Evolutionary conservation across 2,113 vertebrate genomes (phyloP), one percentile per base, ranked within the genome.

Genomic region (Donacobius atricapilla): DNA sequence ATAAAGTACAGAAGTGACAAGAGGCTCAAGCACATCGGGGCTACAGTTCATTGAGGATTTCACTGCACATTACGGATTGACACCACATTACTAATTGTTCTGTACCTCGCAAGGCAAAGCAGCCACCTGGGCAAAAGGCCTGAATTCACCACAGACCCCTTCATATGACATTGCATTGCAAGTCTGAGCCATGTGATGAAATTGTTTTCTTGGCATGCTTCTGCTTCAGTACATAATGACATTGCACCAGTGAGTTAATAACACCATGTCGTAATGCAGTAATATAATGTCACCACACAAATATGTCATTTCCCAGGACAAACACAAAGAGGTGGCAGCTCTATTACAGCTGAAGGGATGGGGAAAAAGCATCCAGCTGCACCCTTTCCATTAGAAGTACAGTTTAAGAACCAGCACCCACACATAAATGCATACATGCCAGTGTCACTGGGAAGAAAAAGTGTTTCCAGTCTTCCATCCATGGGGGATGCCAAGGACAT

Each of bases 1-100:
- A 94, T 71, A 77, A 96, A 97, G 93, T 66, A 69, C 86, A 96
- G 42, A 92, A 96, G 91, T 80, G 58, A 35, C 22, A 91, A 69
- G 63, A 95, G 22, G 61, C 92, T 89, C 87, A 54, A 60, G 79
- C 27, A 33, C 22, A 12, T 63, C 9, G 21, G 40, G 40, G 30
- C 39, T 81, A 68, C 51, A 23, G 20, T 30, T 73, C 68, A 50
- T 57, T 88, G 28, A 45, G 56, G 42, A 86, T 95, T 82, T 58
- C 75, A 76, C 40, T 71, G 47, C 28, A 61, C 6, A 3, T 69
- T 73, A 42, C 39, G 47, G 63, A 95, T 44, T 76, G 76, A 90
- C 44, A 72, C 35, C 77, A 82, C 30, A 48, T 42, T 53, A 65
- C 63, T 80, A 27, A 45, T 16, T 64, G 44, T 60, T 45, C 87